phyloP scores from a whole-genome alignment of 2,797 vertebrate species.

The Paguma larvata region DNA sequence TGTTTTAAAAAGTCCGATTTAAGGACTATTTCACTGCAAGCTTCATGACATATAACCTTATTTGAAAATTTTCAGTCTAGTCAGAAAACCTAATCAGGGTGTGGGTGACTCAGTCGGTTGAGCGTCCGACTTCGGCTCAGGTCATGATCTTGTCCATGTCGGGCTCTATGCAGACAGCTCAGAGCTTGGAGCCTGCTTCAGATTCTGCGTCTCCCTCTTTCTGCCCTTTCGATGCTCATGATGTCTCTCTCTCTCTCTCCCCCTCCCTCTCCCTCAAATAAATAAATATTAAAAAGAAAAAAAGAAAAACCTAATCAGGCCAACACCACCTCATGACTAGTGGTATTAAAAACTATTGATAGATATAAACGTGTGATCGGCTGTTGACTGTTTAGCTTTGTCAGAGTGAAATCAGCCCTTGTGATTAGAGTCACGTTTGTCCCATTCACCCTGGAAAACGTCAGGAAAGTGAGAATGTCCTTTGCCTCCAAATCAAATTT shows the following conservation, averaged over 20 bases:
- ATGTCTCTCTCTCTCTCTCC: too few relatives aligned
- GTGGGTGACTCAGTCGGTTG: too few relatives aligned
- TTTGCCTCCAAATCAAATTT: not conserved
- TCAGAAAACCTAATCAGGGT: not conserved
- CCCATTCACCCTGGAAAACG: slow-evolving; percentile 28
- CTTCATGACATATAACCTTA: not conserved
- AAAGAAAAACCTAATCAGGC: not conserved
- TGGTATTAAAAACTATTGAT: slow-evolving; percentile 44
- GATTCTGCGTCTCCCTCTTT: too few relatives aligned
- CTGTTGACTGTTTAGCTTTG: not conserved
- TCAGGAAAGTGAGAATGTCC: slow-evolving; percentile 7
- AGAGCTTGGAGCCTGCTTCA: too few relatives aligned
- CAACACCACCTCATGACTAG: not conserved
- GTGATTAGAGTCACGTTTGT: slow-evolving; percentile 24
- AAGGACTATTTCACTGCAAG: not conserved
- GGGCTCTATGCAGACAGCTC: too few relatives aligned
- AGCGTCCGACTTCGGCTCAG: too few relatives aligned
- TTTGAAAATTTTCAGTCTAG: slow-evolving; percentile 29
- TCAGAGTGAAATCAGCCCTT: slow-evolving; percentile 35
- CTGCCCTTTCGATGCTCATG: too few relatives aligned
- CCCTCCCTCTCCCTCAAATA: too few relatives aligned
- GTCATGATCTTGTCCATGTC: too few relatives aligned
- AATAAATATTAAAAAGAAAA: too few relatives aligned
- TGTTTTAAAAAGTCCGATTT: not conserved
- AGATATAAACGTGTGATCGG: slow-evolving; percentile 8